phyloP scores from a whole-genome alignment of 2,113 vertebrate genomes.

The Gnathonemus longibarbis region DNA sequence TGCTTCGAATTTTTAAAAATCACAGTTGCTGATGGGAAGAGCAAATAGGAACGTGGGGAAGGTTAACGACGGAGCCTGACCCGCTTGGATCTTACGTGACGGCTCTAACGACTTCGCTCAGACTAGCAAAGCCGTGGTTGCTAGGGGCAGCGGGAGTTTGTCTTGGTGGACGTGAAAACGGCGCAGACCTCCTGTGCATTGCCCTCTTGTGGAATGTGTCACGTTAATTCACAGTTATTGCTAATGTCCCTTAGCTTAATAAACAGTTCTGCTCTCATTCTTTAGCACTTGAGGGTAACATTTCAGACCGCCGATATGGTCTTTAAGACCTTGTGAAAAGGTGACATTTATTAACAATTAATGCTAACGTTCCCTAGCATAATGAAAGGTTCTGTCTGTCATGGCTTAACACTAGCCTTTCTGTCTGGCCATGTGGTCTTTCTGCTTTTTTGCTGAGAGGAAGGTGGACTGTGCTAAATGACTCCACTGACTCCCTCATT shows the following conservation, averaged over 20 bases:
- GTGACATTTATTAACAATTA: constrained; percentile 9
- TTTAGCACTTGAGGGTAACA: neutral
- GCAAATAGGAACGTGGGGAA: neutral
- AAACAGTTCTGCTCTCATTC: neutral
- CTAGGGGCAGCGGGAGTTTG: neutral
- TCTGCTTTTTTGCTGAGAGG: neutral
- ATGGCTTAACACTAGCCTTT: neutral
- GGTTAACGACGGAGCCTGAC: neutral
- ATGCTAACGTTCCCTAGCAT: neutral
- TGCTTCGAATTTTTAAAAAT: neutral
- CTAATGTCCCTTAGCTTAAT: constrained; percentile 10
- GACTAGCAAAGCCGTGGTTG: neutral
- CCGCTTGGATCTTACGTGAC: neutral
- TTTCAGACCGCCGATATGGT: neutral
- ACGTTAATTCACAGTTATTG: neutral
- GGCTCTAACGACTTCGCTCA: neutral
- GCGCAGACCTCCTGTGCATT: neutral
- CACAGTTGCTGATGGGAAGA: neutral
- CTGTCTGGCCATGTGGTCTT: neutral
- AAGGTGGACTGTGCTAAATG: too few species aligned
- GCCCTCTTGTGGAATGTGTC: neutral
- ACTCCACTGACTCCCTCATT: too few species aligned
- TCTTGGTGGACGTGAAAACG: neutral
- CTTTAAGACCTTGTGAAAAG: neutral
- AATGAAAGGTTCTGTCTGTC: neutral